phyloP scores from a whole-genome alignment of 2,888 invertebrate species.

The Euphydryas editha region DNA sequence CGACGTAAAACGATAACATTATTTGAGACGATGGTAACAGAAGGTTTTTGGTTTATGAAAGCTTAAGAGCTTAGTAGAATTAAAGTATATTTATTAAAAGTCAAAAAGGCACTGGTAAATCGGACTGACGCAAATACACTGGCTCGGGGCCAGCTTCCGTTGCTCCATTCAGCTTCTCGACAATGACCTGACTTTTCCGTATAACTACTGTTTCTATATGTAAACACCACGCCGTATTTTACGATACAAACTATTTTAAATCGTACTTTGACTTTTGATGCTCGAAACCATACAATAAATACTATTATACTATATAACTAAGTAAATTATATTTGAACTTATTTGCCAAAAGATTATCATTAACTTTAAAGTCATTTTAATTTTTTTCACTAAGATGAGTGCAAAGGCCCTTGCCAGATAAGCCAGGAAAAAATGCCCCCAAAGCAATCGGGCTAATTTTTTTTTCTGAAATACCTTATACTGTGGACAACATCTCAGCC shows the following conservation, averaged over 20 bases:
- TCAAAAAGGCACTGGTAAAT: constrained; percentile 59
- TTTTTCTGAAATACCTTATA: too few relatives aligned
- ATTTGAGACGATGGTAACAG: not conserved
- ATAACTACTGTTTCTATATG: constrained; percentile 31
- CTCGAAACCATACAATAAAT: not conserved
- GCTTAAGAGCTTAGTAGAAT: constrained; percentile 12
- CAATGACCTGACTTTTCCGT: constrained; percentile 73
- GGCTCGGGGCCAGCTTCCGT: constrained; percentile 74
- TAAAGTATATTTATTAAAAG: constrained; percentile 52
- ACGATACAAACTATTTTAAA: constrained; percentile 5
- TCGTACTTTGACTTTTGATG: not conserved
- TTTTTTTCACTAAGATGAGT: too few relatives aligned
- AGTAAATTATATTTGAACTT: not conserved
- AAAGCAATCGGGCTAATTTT: too few relatives aligned
- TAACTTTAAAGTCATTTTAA: not conserved
- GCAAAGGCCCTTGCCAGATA: too few relatives aligned
- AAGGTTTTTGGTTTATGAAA: constrained; percentile 10
- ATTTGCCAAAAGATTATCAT: not conserved
- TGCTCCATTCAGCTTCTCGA: constrained; percentile 76
- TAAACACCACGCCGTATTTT: not conserved
- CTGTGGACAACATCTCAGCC: too few relatives aligned
- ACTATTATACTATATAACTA: not conserved
- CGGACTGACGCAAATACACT: constrained; percentile 70
- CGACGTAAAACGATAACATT: not conserved
- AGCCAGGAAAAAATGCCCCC: too few relatives aligned